phyloP scores from a whole-genome alignment of 2,113 vertebrate species.

The Cynoglossus semilaevis region DNA sequence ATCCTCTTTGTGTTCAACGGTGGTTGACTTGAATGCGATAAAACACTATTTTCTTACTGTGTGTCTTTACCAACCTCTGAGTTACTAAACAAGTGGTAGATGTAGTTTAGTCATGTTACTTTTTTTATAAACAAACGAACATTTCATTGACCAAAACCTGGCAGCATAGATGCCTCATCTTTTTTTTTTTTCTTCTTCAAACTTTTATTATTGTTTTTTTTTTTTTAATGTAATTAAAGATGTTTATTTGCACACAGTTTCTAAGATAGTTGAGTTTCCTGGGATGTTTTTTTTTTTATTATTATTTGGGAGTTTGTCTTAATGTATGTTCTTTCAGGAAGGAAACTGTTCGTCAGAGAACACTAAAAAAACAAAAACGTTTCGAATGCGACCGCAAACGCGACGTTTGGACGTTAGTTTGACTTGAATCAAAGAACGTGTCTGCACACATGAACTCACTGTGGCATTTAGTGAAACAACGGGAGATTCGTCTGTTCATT shows the following conservation, averaged over 20 bases:
- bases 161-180: slow-evolving; percentile 1
- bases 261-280: slow-evolving; percentile 24
- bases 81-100: slow-evolving; percentile 89
- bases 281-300: slow-evolving; percentile 1
- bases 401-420: slow-evolving; percentile 4
- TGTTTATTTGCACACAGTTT: slow-evolving; percentile 52
- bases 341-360: background rate
- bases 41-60: slow-evolving; percentile 50
- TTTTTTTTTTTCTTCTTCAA: background rate
- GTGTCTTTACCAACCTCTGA: slow-evolving; percentile 83
- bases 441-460: background rate
- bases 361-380: background rate
- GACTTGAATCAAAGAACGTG: background rate
- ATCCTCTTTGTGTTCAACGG: slow-evolving; percentile 81
- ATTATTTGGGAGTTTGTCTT: slow-evolving; percentile 22
- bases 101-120: slow-evolving; percentile 79
- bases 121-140: slow-evolving; percentile 31
- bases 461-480: slow-evolving; percentile 26
- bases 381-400: slow-evolving; percentile 2
- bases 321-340: slow-evolving; percentile 3
- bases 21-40: slow-evolving; percentile 73
- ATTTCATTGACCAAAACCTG: slow-evolving; percentile 40
- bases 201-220: slow-evolving; percentile 6
- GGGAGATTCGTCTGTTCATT: background rate
- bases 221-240: slow-evolving; percentile 30